Conservation (phyloP, 2,113 vertebrate genomes). For the Cichladusa arquata region DNA sequence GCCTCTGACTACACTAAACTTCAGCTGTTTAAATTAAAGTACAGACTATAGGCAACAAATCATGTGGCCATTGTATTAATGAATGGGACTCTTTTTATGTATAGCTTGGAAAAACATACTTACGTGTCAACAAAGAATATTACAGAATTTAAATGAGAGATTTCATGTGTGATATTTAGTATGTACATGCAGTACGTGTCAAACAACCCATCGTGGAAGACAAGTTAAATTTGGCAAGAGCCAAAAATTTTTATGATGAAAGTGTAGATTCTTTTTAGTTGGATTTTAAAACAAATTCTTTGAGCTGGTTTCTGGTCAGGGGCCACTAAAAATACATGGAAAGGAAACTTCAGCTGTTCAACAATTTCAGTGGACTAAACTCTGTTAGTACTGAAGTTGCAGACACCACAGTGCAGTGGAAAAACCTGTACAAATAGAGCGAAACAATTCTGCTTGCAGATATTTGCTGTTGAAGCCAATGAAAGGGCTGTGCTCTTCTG, state of each 20-base stretch:
- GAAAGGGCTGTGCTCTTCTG: constrained; percentile 29
- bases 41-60: neutral
- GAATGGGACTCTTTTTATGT: neutral
- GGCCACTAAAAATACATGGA: neutral
- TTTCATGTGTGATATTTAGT: constrained; percentile 4
- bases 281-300: neutral
- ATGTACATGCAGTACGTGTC: neutral
- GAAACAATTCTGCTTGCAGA: constrained; percentile 45
- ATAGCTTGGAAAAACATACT: constrained; percentile 32
- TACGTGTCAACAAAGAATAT: constrained; percentile 24
- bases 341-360: neutral
- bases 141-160: constrained; percentile 52
- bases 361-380: neutral
- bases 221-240: constrained; percentile 40
- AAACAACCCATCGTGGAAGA: neutral
- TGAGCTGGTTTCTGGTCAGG: neutral
- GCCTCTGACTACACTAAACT: neutral
- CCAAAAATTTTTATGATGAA: neutral
- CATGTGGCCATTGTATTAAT: neutral
- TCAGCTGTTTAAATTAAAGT: neutral
- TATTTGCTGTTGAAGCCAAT: constrained; percentile 60
- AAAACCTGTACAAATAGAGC: constrained; percentile 61
- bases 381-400: neutral
- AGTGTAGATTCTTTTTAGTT: neutral
- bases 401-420: neutral